These are phyloP conservation scores for Argyra leucocephala DNA, from an alignment of 2,888 invertebrate genomes.

Conservation along the genomic window DNA sequence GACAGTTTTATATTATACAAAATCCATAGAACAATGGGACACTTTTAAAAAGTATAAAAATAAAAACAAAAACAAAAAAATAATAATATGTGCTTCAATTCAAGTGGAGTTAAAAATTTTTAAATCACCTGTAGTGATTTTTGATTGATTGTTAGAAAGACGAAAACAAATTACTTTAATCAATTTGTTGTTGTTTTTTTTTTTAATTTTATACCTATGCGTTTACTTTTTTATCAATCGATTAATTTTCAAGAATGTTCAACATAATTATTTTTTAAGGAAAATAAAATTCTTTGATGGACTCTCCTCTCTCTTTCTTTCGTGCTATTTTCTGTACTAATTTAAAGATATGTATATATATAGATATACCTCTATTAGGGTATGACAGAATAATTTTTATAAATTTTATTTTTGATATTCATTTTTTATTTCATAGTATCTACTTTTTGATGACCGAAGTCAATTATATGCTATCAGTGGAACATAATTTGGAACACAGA, in stretches of 20 bases:
- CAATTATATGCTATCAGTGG: no score
- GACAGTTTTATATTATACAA: not conserved
- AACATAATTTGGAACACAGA: no score
- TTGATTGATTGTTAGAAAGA: slow-evolving; percentile 4
- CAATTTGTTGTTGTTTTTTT: not conserved
- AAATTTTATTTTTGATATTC: no score
- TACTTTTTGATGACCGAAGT: no score
- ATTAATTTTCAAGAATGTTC: not conserved
- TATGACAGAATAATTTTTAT: no score
- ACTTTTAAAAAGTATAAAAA: not conserved
- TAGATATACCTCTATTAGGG: no score
- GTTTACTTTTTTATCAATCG: not conserved
- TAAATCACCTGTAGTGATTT: slow-evolving; percentile 3
- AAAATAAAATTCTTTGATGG: no score
- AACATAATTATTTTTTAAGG: no score
- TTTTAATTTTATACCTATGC: not conserved
- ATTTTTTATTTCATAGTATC: no score
- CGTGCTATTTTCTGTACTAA: no score
- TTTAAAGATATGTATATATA: no score
- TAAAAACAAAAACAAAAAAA: not conserved
- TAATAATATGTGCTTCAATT: not conserved
- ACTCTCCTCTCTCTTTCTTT: no score
- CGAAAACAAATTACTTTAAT: slow-evolving; percentile 6
- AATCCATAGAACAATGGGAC: not conserved
- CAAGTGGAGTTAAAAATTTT: not conserved